Base-by-base conservation (phyloP, 2,113 vertebrate genomes). In the Planiliza haematocheilus region DNA sequence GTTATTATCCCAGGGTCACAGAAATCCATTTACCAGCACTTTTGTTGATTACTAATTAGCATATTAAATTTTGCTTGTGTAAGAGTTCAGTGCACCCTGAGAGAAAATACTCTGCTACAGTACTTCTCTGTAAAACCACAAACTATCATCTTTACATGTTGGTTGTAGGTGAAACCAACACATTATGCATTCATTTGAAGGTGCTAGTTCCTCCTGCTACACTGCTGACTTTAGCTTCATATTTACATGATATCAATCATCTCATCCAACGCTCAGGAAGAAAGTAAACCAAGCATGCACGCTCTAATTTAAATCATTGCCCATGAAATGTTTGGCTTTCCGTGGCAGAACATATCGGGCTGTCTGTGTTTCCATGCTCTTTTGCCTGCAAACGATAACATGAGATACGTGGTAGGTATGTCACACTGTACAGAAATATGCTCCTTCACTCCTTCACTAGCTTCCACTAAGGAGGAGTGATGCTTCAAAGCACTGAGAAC, bases 401-500 rank as follows among this genome's bases (percentile, higher is more conserved):
- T 14, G 4, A 70, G 30, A 3, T n/a, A 9, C 13, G 4, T 37
- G 18, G 24, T 18, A 43, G 8, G 18, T 38, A 42, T 18, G 16
- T 60, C 58, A 58, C 17, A 67, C 8, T 41, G 51, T 13, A 65
- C 58, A 50, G 41, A 71, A 36, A 9, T 18, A 60, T 9, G 39
- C 12, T 59, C 12, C 3, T 1, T n/a, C n/a, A n/a, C 45, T 39
- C 17, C 13, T 20, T 16, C 17, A 21, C 34, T 36, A 11, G 36
- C 9, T 36, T 53, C 39, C 50, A 57, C 53, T 59, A n/a, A 53
- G 51, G 57, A 70, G 72, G 45, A 73, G 13, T 64, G 71, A 83
- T 74, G 69, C 61, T 71, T 87, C 70, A 81, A 81, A 70, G 84
- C 8, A 6, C 8, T 39, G 36, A 16, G 45, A 50, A 62, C 55